These are phyloP conservation scores for Lasioglossum lativentre DNA, from an alignment of 2,888 invertebrate genomes.

Conservation along the genomic window DNA sequence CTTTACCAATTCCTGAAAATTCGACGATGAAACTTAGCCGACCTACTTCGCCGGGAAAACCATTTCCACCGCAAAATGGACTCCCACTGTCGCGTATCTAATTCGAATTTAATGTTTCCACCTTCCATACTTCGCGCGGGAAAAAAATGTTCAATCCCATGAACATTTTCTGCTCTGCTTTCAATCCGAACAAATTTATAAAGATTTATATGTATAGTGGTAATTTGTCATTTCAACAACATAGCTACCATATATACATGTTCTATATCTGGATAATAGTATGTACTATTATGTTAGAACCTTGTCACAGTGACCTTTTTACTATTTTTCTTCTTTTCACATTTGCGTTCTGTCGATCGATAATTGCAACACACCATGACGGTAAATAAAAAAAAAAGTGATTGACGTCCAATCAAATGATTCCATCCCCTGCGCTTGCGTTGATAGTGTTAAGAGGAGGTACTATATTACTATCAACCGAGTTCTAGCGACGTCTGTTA, in stretches of 20 bases:
- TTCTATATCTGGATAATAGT: neutral
- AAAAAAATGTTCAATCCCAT: neutral
- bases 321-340: neutral
- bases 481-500: neutral
- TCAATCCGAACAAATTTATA: slow-evolving; percentile 16
- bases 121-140: neutral
- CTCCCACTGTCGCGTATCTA: neutral
- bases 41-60: slow-evolving; percentile 33
- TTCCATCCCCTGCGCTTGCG: neutral
- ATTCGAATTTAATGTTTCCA: slow-evolving; percentile 29
- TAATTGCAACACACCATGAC: neutral
- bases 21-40: slow-evolving; percentile 22
- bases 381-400: neutral
- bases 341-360: neutral
- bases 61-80: slow-evolving; percentile 9
- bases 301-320: neutral
- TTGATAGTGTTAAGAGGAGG: neutral
- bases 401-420: neutral
- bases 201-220: neutral
- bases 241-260: neutral
- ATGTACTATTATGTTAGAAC: neutral
- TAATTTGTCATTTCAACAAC: neutral
- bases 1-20: slow-evolving; percentile 26
- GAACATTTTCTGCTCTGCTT: neutral
- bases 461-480: neutral